Conservation (phyloP, 1,140 invertebrate genomes). For the Drosophila mauritiana region DNA sequence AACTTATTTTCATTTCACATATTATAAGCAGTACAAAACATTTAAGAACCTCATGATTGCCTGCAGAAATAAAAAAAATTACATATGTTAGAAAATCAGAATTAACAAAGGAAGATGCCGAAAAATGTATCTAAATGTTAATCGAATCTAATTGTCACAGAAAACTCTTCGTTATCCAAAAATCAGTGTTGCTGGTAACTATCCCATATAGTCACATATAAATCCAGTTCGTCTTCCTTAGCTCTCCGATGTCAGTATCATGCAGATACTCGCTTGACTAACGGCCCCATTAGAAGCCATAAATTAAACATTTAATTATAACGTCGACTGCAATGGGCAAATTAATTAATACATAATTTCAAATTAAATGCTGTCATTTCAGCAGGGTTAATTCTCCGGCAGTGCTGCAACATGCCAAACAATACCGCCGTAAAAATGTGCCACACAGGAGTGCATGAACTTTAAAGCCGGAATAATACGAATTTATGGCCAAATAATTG, state of each 20-base stretch:
- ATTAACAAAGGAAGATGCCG: too few relatives aligned
- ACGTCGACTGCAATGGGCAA: slow-evolving; percentile 61
- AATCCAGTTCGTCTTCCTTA: neutral
- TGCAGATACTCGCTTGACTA: slow-evolving; percentile 19
- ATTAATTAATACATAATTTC: slow-evolving; percentile 81
- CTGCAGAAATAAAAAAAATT: too few relatives aligned
- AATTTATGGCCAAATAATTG: slow-evolving; percentile 84
- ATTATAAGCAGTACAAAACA: too few relatives aligned
- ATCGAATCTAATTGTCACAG: too few relatives aligned
- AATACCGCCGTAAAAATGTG: slow-evolving; percentile 53
- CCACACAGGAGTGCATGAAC: slow-evolving; percentile 62
- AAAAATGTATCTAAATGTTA: too few relatives aligned
- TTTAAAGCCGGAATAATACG: slow-evolving; percentile 81
- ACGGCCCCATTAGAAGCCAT: slow-evolving; percentile 64
- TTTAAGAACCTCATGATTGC: too few relatives aligned
- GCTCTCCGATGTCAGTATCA: neutral
- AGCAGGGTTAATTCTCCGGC: slow-evolving; percentile 33
- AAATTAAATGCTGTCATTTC: slow-evolving; percentile 69
- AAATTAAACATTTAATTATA: slow-evolving; percentile 79
- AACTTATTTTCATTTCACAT: too few relatives aligned
- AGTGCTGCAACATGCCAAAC: slow-evolving; percentile 1
- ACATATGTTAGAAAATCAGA: too few relatives aligned
- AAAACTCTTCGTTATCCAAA: too few relatives aligned
- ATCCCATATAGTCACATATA: too few relatives aligned
- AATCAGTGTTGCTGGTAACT: too few relatives aligned